A percentile compares a stretch with the other conserved stretches of the same genome.
These are phyloP conservation scores for Microtus montanus DNA, from an alignment of 2,113 vertebrate species.

Conservation along the genomic window DNA sequence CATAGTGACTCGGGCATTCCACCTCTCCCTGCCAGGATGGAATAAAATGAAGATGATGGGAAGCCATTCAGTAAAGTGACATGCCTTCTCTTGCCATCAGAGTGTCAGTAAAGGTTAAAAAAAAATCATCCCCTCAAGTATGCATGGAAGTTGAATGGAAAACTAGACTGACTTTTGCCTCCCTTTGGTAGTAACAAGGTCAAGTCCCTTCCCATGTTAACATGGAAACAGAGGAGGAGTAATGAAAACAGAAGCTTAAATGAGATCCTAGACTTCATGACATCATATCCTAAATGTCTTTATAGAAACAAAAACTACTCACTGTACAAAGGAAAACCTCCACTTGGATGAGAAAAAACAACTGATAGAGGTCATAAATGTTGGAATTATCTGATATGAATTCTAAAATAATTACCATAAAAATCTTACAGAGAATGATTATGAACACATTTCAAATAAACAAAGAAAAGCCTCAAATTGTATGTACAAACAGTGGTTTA, in stretches of 20 bases:
- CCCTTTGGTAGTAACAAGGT: neutral
- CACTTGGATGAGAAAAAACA: conserved; percentile 54
- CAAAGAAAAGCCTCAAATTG: conserved; percentile 16
- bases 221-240: neutral
- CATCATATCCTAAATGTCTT: conserved; percentile 15
- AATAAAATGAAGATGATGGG: neutral
- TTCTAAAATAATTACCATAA: conserved; percentile 53
- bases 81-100: neutral
- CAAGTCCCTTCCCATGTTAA: neutral
- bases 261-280: conserved; percentile 36
- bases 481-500: conserved; percentile 25
- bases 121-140: neutral
- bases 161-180: neutral
- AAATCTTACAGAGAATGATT: conserved; percentile 31
- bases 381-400: conserved; percentile 51
- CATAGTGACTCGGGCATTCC: neutral
- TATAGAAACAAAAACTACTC: conserved; percentile 49
- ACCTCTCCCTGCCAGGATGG: neutral
- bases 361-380: conserved; percentile 22
- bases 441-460: conserved; percentile 35
- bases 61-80: neutral
- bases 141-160: neutral
- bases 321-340: conserved; percentile 55
- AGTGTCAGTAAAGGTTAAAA: neutral
- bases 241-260: conserved; percentile 31